Percentiles rank a stretch among this genome's conserved stretches.
Conservation (phyloP, 2,797 vertebrate species). For the Margarornis squamiger region DNA sequence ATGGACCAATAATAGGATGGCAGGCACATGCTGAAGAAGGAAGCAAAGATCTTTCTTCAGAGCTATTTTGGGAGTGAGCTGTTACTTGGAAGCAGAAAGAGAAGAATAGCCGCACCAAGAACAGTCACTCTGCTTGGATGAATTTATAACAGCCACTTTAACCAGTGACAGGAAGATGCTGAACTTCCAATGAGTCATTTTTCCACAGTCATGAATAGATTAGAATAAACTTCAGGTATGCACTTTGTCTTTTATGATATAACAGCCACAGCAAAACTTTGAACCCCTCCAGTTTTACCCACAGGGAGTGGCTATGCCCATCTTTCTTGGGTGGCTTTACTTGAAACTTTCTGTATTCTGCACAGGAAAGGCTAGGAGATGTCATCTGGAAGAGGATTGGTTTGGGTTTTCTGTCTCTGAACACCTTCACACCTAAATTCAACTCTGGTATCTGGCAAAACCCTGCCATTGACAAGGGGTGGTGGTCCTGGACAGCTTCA, state of each 20-base stretch:
- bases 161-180: background rate
- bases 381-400: background rate
- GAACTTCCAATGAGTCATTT: background rate
- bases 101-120: background rate
- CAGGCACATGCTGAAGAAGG: background rate
- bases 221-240: slow-evolving; percentile 28
- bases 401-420: background rate
- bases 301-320: background rate
- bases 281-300: background rate
- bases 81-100: background rate
- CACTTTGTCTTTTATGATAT: background rate
- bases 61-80: background rate
- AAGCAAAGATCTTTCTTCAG: background rate
- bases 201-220: background rate
- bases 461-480: background rate
- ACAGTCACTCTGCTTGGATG: background rate
- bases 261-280: background rate
- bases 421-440: background rate
- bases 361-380: background rate
- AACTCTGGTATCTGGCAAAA: background rate
- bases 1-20: background rate
- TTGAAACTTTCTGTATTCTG: background rate
- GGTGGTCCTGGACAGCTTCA: background rate
- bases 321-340: background rate
- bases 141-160: slow-evolving; percentile 15